A percentile compares a stretch with the other conserved stretches of the same genome.
Evolutionary conservation across 2,888 invertebrate species (phyloP).

Genomic region (Uropetala carovei): DNA sequence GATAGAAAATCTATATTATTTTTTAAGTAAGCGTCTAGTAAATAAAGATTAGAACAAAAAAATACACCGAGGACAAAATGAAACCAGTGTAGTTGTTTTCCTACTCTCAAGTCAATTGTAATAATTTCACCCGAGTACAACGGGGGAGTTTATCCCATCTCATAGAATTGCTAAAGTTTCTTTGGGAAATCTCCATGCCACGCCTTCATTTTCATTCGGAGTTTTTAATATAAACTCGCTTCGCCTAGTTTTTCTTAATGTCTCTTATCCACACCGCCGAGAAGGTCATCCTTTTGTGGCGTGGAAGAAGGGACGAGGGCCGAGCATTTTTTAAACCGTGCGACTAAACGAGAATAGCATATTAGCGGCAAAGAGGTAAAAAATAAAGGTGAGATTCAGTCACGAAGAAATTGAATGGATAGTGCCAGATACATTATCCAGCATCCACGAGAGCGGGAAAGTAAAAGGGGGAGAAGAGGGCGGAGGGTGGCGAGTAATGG

Average conservation of each 20-base stretch:
- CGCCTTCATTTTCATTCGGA: background rate
- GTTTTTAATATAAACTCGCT: slow-evolving; percentile 8
- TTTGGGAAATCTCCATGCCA: background rate
- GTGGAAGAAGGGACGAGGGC: background rate
- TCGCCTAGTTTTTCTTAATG: background rate
- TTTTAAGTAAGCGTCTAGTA: too few species aligned
- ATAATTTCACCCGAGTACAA: too few species aligned
- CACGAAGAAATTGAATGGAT: slow-evolving; percentile 10
- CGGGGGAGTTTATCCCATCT: background rate
- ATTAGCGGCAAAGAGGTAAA: background rate
- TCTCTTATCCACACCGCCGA: background rate
- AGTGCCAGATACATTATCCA: slow-evolving; percentile 9
- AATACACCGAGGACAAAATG: too few species aligned
- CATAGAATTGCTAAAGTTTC: background rate
- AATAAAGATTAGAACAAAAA: too few species aligned
- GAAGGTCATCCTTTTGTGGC: background rate
- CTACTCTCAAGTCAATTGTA: too few species aligned
- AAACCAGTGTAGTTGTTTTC: too few species aligned
- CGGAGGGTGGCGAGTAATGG: background rate
- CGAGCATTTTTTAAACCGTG: background rate
- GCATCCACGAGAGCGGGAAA: background rate
- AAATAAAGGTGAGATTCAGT: background rate
- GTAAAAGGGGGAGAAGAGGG: background rate
- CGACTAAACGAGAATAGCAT: background rate
- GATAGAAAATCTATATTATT: too few species aligned